Evolutionary conservation across 2,888 invertebrate species (phyloP).

Genomic region (Drosophila limbata): DNA sequence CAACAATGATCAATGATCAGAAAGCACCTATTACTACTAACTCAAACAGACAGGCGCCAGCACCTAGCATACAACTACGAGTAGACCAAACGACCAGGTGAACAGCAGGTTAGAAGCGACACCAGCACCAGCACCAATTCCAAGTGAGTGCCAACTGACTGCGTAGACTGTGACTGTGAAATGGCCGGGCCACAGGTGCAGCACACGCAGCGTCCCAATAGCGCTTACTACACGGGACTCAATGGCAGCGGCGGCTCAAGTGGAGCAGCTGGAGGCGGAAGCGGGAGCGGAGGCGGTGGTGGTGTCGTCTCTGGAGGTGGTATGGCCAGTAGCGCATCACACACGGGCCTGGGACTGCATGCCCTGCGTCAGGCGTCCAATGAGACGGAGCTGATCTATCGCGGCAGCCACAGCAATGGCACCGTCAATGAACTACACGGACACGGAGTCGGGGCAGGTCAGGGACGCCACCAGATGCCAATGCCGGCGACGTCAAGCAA

Average conservation of each 20-base stretch:
- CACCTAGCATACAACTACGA: slow-evolving; percentile 42
- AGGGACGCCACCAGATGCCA: slow-evolving; percentile 44
- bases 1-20: slow-evolving; percentile 39
- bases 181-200: slow-evolving; percentile 85
- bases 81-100: slow-evolving; percentile 10
- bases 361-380: slow-evolving; percentile 83
- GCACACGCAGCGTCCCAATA: slow-evolving; percentile 85
- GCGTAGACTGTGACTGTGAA: slow-evolving; percentile 3
- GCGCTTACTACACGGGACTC: slow-evolving; percentile 81
- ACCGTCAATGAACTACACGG: slow-evolving; percentile 54
- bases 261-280: slow-evolving; percentile 64
- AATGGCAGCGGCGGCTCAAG: slow-evolving; percentile 69
- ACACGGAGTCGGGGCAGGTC: slow-evolving; percentile 24
- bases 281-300: slow-evolving; percentile 52
- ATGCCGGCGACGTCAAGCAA: slow-evolving; percentile 59
- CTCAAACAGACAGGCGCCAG: slow-evolving; percentile 35
- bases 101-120: neutral
- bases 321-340: slow-evolving; percentile 83
- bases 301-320: slow-evolving; percentile 33
- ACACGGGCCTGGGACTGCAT: slow-evolving; percentile 81
- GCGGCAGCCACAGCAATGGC: slow-evolving; percentile 75
- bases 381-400: slow-evolving; percentile 84
- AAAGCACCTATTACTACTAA: slow-evolving; percentile 55
- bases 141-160: slow-evolving; percentile 4
- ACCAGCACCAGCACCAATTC: neutral